Percentiles rank a stretch among this genome's conserved stretches.
These are phyloP conservation scores for Megalops cyprinoides DNA, from an alignment of 2,797 vertebrate genomes.

Conservation along the genomic window DNA sequence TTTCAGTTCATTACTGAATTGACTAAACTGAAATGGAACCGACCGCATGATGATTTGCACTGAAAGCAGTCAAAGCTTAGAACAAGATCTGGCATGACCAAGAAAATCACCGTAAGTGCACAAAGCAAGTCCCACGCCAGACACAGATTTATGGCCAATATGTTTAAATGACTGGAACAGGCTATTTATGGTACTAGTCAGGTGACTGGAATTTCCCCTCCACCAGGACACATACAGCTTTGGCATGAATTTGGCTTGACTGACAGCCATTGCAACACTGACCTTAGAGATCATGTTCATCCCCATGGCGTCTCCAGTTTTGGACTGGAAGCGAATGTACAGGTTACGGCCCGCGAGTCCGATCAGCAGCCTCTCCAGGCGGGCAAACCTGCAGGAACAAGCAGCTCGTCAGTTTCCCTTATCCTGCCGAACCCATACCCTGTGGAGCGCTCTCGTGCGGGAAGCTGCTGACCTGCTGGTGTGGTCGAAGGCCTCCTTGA, in stretches of 20 bases:
- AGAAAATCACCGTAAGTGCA: too few relatives aligned
- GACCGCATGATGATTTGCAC: too few relatives aligned
- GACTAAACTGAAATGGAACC: too few relatives aligned
- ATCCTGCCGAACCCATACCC: neutral
- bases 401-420: neutral
- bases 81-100: too few relatives aligned
- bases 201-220: neutral
- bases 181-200: too few relatives aligned
- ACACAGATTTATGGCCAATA: too few relatives aligned
- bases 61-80: too few relatives aligned
- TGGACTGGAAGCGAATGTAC: slow-evolving; percentile 92
- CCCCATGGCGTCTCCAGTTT: slow-evolving; percentile 96
- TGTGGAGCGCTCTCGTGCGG: neutral
- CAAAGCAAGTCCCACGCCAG: too few relatives aligned
- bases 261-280: neutral
- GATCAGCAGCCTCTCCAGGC: slow-evolving; percentile 84
- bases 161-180: too few relatives aligned
- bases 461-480: slow-evolving; percentile 85
- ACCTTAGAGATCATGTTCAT: slow-evolving; percentile 99
- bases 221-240: neutral
- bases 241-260: neutral
- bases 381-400: slow-evolving; percentile 83
- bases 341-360: slow-evolving; percentile 90
- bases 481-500: slow-evolving; percentile 89
- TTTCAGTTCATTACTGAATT: too few relatives aligned